Base-by-base conservation (phyloP, 2,888 invertebrate genomes). In the Psylliodes chrysocephalus region DNA sequence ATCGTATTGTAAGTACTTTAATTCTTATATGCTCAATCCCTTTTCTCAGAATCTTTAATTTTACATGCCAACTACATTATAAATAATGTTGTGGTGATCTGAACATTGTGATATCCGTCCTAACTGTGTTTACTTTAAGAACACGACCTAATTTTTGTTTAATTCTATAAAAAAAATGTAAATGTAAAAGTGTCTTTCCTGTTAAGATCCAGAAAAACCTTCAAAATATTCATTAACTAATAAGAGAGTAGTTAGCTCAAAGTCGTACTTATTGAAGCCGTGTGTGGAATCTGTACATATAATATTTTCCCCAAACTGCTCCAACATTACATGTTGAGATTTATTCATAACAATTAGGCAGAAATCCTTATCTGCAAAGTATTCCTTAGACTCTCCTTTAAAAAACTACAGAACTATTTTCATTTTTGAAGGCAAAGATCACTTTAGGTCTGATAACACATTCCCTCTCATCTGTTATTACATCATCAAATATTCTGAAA, bases 71-170 rank as follows among this genome's bases (percentile, higher is more conserved):
- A n/a, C n/a, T n/a, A n/a, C n/a, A n/a, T n/a, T n/a, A n/a, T n/a
- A n/a, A n/a, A n/a, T n/a, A n/a, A n/a, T n/a, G n/a, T n/a, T n/a
- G n/a, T n/a, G n/a, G n/a, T n/a, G n/a, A n/a, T n/a, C n/a, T n/a
- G n/a, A n/a, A n/a, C n/a, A n/a, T 7, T 25, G 25, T 25, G 7
- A 68, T 52, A 38, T 68, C 68, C 30, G 63, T 54, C 61, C 66
- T 67, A 47, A 68, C 66, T 25, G 54, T 33, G 19, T 62, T 64
- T 7, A 61, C 44, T 1, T 8, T 2, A 8, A 66, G 30, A 10
- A 18, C 14, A 25, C 25, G 7, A 8, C 42, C 44, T 55, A 42
- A 25, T 10, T 54, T 22, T 35, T 51, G 5, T 51, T 49, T 57
- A 8, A 63, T 17, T 30, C 17, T 12, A 38, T 47, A 47, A 47